Conservation (phyloP, 2,888 invertebrate genomes). For the Leptura quadrifasciata region DNA sequence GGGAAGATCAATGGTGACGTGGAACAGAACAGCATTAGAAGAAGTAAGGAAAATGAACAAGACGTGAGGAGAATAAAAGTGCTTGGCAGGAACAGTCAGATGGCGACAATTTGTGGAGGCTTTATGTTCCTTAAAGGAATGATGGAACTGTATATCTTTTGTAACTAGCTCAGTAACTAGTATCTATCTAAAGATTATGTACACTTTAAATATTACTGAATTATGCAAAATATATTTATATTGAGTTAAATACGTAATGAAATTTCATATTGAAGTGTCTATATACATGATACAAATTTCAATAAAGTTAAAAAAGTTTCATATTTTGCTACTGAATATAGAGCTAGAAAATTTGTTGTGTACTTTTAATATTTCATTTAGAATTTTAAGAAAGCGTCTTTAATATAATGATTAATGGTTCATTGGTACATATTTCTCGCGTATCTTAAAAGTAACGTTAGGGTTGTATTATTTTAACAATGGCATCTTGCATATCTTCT, state of each 20-base stretch:
- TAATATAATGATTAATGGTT: slow-evolving; percentile 29
- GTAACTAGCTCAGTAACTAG: no score
- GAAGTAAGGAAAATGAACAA: no score
- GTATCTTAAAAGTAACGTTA: slow-evolving; percentile 30
- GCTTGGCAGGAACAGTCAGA: no score
- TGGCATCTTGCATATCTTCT: slow-evolving; percentile 31
- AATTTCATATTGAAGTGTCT: not conserved
- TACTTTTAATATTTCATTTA: slow-evolving; percentile 16
- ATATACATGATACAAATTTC: not conserved
- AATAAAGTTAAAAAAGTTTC: not conserved
- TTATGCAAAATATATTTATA: not conserved
- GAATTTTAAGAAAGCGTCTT: slow-evolving; percentile 16
- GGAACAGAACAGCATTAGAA: no score
- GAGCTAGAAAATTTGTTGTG: not conserved
- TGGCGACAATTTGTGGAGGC: no score
- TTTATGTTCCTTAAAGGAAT: no score
- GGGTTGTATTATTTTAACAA: slow-evolving; percentile 31
- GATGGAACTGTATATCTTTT: no score
- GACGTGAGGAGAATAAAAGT: no score
- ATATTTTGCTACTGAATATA: not conserved
- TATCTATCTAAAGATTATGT: no score
- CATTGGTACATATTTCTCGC: slow-evolving; percentile 35
- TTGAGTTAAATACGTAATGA: not conserved
- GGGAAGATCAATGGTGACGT: no score
- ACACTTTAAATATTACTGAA: not conserved